phyloP scores from a whole-genome alignment of 2,113 vertebrate genomes.

The Hucho hucho region DNA sequence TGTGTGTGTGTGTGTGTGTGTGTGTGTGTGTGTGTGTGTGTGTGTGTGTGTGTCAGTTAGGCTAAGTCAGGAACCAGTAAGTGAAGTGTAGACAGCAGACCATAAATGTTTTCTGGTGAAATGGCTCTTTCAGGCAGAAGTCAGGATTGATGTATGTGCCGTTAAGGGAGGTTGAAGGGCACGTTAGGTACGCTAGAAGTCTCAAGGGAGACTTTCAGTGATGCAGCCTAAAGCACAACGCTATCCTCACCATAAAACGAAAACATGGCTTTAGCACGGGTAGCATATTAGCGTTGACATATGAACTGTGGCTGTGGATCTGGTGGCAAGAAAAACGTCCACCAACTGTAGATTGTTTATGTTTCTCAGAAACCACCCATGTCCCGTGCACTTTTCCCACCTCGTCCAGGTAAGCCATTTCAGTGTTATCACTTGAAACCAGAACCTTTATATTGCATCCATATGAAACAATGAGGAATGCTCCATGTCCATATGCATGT shows the following conservation, averaged over 20 bases:
- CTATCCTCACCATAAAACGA: background rate
- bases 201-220: background rate
- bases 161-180: slow-evolving; percentile 7
- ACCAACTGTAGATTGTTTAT: background rate
- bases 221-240: background rate
- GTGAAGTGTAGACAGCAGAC: no score
- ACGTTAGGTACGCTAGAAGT: background rate
- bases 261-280: background rate
- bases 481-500: slow-evolving; percentile 7
- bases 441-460: background rate
- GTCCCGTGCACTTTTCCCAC: slow-evolving; percentile 49
- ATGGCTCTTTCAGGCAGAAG: background rate
- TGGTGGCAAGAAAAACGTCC: background rate
- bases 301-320: background rate
- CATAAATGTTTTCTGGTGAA: background rate
- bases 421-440: background rate
- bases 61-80: no score
- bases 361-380: slow-evolving; percentile 61
- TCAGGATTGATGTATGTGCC: no score
- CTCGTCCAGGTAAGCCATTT: slow-evolving; percentile 59
- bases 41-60: no score
- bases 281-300: background rate
- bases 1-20: no score
- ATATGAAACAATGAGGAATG: background rate
- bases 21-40: no score